Base-by-base conservation (phyloP, 2,888 invertebrate genomes). In the Carpatolechia fugitivella region DNA sequence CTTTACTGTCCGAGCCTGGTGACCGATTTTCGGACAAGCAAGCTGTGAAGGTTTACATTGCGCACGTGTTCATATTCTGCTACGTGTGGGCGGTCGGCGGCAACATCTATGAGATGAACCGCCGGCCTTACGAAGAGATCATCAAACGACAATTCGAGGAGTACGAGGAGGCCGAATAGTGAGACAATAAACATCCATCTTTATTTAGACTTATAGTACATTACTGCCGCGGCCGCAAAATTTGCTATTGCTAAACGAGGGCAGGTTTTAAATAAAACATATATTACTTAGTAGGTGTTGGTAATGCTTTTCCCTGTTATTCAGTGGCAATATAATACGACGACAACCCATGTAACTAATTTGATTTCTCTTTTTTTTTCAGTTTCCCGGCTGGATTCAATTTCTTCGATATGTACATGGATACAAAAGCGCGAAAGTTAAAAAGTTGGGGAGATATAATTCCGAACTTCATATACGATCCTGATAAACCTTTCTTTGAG, bases 51-150 rank as follows among this genome's bases (percentile, higher is more conserved):
- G 84, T 87, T 4, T 92, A 96, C 61, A 75, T 97, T 0, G 92
- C 92, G 1, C 95, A 96, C 69, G 92, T 94, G 24, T 98, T 97
- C 72, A 86, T 96, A 30, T 97, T 97, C 85, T 92, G 94, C 48
- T 95, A 95, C 68, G 80, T 97, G 0, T 98, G 98, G 98, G 92
- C 95, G 1, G 81, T 97, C 16, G 97, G 96, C n/a, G 97, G 97
- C 0, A 97, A 97, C 76, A 91, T 96, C 3, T 78, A 91, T 1
- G 96, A 97, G 59, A 70, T 77, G 0, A 93, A 94, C 54, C 92
- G 95, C 65, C 92, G 93, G 51, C 78, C 85, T 3, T 95, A 95
- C 63, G 97, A 97, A 72, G 85, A 91, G 8, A 91, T 92, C 64
- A 91, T 96, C 52, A 92, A 93, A 62, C 85, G 92, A 14, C 93